phyloP scores from a whole-genome alignment of 1,140 invertebrate genomes.

The Rhynchophorus ferrugineus region DNA sequence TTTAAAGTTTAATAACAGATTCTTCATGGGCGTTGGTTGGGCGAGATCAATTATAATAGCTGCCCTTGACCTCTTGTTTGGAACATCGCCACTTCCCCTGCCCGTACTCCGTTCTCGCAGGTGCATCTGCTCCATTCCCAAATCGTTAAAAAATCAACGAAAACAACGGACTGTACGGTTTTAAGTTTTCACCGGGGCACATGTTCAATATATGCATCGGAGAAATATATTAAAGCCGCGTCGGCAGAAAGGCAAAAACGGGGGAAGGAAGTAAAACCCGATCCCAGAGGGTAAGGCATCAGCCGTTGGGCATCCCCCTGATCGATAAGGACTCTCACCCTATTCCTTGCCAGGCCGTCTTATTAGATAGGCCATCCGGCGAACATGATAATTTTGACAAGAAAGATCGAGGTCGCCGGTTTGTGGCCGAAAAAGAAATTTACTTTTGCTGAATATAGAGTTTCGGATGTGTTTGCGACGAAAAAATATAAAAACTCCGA shows the following conservation, averaged over 20 bases:
- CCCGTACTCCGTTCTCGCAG: too few species aligned
- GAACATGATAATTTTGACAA: slow-evolving; percentile 19
- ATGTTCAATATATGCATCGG: slow-evolving; percentile 2
- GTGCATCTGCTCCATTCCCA: too few species aligned
- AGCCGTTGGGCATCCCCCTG: slow-evolving; percentile 13
- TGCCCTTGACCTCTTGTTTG: too few species aligned
- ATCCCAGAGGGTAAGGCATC: slow-evolving; percentile 22
- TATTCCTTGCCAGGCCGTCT: slow-evolving; percentile 10
- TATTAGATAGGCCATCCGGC: slow-evolving; percentile 19
- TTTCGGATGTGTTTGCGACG: not conserved
- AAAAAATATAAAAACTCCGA: too few species aligned
- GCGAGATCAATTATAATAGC: too few species aligned
- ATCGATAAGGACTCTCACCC: slow-evolving; percentile 12
- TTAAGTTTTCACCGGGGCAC: not conserved
- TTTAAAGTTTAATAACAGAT: too few species aligned
- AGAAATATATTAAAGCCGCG: slow-evolving; percentile 10
- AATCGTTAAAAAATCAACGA: too few species aligned
- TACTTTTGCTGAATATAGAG: not conserved
- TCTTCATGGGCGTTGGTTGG: too few species aligned
- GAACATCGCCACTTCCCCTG: too few species aligned
- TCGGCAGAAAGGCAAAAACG: slow-evolving; percentile 2
- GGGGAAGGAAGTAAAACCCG: slow-evolving; percentile 19
- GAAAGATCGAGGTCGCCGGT: slow-evolving; percentile 4
- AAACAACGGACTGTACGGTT: not conserved
- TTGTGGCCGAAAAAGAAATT: slow-evolving; percentile 6